Conservation (phyloP, 2,113 vertebrate species). For the Lichenostomus cassidix region DNA sequence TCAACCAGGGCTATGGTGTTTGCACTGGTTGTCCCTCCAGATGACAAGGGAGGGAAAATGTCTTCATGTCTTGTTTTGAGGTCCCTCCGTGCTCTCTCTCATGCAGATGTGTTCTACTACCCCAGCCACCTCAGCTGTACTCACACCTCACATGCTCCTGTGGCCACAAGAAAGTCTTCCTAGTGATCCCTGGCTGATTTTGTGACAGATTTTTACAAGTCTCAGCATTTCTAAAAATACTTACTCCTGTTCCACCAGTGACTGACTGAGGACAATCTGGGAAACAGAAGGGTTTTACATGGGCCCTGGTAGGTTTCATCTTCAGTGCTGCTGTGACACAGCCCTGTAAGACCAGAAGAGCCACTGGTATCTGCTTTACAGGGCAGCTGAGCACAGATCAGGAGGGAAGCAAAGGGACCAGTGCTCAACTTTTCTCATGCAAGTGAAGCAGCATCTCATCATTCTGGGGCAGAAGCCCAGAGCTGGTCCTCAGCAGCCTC, state of each 20-base stretch:
- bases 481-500: neutral
- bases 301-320: neutral
- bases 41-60: neutral
- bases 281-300: neutral
- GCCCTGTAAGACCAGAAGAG: neutral
- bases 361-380: rapidly evolving
- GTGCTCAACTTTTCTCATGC: neutral
- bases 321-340: neutral
- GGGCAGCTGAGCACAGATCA: neutral
- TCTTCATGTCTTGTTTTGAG: neutral
- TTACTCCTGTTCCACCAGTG: neutral
- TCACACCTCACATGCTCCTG: neutral
- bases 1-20: rapidly evolving
- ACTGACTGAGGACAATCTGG: neutral
- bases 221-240: neutral
- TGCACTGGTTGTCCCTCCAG: neutral
- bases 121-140: neutral
- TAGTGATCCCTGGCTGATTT: neutral
- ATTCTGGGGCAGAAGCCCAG: neutral
- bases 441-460: neutral
- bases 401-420: neutral
- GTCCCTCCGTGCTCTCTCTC: rapidly evolving
- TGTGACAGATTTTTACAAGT: neutral
- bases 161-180: neutral
- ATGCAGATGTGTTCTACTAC: rapidly evolving